Percentiles rank a stretch among this genome's conserved stretches.
These are phyloP conservation scores for Oncopeltus fasciatus DNA, from an alignment of 1,140 invertebrate genomes.

Conservation along the genomic window DNA sequence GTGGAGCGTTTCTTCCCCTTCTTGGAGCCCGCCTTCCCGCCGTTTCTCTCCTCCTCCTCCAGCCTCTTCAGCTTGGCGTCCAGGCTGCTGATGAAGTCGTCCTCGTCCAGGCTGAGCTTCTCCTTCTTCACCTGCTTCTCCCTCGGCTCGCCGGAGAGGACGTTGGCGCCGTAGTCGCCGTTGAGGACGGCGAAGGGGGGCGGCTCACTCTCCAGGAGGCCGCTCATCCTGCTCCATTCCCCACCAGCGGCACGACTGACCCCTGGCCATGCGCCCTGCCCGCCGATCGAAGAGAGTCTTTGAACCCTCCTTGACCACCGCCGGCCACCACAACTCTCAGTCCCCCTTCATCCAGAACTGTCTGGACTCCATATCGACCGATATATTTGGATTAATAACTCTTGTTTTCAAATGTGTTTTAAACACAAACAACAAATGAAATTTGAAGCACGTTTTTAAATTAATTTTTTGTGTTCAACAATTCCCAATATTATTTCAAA, in stretches of 20 bases:
- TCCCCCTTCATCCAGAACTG: too few species aligned
- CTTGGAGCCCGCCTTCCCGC: not conserved
- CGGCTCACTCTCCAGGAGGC: not conserved
- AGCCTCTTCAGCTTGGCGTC: slow-evolving; percentile 46
- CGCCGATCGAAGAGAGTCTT: slow-evolving; percentile 10
- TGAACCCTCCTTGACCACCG: slow-evolving; percentile 8
- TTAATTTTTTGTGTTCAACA: too few species aligned
- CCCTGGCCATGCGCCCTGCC: not conserved
- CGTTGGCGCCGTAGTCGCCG: slow-evolving; percentile 26
- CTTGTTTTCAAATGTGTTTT: too few species aligned
- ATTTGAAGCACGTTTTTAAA: too few species aligned
- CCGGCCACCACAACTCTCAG: too few species aligned
- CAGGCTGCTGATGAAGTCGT: slow-evolving; percentile 43
- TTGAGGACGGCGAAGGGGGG: slow-evolving; percentile 23
- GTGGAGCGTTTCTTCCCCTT: not conserved
- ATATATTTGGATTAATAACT: too few species aligned
- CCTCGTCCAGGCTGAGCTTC: slow-evolving; percentile 13
- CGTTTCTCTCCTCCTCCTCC: slow-evolving; percentile 31
- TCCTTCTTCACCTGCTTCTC: slow-evolving; percentile 9
- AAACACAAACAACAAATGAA: too few species aligned
- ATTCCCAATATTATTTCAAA: too few species aligned
- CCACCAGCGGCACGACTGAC: not conserved
- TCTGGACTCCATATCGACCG: too few species aligned
- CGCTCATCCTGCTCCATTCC: not conserved
- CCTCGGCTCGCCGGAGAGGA: slow-evolving; percentile 10